phyloP scores from a whole-genome alignment of 2,888 invertebrate species.

The Mystacides longicornis region DNA sequence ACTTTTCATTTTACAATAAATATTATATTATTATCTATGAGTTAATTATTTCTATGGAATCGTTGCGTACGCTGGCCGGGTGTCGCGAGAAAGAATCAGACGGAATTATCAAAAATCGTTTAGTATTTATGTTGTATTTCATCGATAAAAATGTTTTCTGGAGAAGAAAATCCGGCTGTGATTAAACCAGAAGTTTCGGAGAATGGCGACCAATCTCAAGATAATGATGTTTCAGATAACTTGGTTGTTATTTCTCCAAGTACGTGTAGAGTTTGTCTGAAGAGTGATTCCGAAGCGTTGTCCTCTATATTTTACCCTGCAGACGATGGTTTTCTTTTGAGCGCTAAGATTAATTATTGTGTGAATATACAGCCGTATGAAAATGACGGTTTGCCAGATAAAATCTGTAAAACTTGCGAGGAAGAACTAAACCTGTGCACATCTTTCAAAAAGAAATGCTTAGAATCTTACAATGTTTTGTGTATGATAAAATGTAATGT shows the following conservation, averaged over 20 bases:
- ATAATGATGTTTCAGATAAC: conserved; percentile 2
- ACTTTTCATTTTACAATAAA: too few species aligned
- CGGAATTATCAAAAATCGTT: not conserved
- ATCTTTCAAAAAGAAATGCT: conserved; percentile 14
- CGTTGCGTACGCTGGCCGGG: conserved; percentile 14
- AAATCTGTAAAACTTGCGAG: conserved; percentile 15
- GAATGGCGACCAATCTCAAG: conserved; percentile 1
- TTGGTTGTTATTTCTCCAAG: conserved; percentile 8
- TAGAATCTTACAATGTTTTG: conserved; percentile 12
- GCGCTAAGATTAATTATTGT: conserved; percentile 16
- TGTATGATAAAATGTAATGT: conserved; percentile 16
- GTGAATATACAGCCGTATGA: conserved; percentile 15
- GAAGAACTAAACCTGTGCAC: conserved; percentile 13
- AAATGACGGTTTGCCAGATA: conserved; percentile 15
- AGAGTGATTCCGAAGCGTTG: conserved; percentile 10
- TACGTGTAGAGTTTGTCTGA: conserved; percentile 14
- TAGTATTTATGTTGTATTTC: too few species aligned
- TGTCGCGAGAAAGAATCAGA: not conserved
- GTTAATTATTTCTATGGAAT: conserved; percentile 10
- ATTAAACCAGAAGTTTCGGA: not conserved
- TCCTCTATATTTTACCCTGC: conserved; percentile 14
- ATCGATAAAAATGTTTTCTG: not conserved
- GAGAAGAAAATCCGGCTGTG: not conserved
- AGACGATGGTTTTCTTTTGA: conserved; percentile 12
- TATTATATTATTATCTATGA: too few species aligned